Base-by-base conservation (phyloP, 2,888 invertebrate species). In the Deilephila elpenor region DNA sequence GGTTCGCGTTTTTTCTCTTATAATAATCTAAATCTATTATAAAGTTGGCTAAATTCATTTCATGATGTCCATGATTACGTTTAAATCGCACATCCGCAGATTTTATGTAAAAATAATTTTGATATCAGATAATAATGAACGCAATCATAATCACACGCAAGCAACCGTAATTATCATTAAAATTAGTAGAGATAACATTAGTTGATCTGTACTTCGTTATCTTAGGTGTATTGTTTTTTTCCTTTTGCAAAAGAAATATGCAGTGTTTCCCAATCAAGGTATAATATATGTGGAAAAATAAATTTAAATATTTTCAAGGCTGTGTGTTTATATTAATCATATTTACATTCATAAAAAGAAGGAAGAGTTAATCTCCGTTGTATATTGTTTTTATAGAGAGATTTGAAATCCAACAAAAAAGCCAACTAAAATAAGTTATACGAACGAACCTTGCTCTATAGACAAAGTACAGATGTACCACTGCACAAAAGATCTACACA, bases 161-260 rank as follows among this genome's bases (percentile, higher is more conserved):
- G 70, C 70, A 32, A 34, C 56, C n/a, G 59, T 71, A 71, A 71
- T 71, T 53, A 59, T 71, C 3, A 71, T 71, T 71, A 71, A 19
- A 25, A 71, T 34, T 19, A n/a, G 56, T 20, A 71, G 3, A 71
- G 70, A 71, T 71, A 59, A 71, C 5, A 14, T 32, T 11, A 5
- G 20, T 5, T 5, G 70, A 71, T 8, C 59, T n/a, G 44, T 25
- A 17, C 44, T 8, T 8, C 32, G 20, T 32, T 56, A 25, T 56
- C 7, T 71, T 59, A 7, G 56, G n/a, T 70, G 20, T 59, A 71
- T 59, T 34, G 11, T 59, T 56, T 8, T 70, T 67, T 29, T 56
- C 20, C 8, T 59, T 25, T 71, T 70, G 17, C 11, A 37, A 62
- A 37, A 62, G 8, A 11, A 64, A 64, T 37, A 64, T 64, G 20